phyloP scores from a whole-genome alignment of 2,888 invertebrate species.

The Tenodera sinensis region DNA sequence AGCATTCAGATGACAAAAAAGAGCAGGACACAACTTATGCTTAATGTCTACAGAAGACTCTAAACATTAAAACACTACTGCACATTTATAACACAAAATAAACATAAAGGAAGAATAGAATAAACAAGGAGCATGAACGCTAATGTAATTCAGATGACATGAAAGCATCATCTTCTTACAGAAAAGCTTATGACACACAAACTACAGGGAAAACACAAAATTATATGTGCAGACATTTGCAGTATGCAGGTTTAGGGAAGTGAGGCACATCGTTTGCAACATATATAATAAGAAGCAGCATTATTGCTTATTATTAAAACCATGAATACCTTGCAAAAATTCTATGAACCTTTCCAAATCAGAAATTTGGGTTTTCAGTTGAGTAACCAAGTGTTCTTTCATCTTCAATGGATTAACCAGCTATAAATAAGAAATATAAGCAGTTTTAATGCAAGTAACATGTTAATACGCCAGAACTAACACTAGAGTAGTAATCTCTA shows the following conservation, averaged over 20 bases:
- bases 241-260: neutral
- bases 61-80: neutral
- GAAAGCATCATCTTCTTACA: neutral
- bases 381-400: conserved; percentile 92
- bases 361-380: conserved; percentile 93
- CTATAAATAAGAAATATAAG: conserved; percentile 42
- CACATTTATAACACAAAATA: neutral
- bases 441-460: neutral
- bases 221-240: neutral
- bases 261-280: neutral
- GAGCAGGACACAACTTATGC: neutral
- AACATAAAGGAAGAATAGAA: neutral
- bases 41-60: neutral
- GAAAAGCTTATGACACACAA: neutral
- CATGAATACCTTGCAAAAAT: conserved; percentile 71
- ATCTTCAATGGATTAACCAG: conserved; percentile 91
- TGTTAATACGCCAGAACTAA: neutral
- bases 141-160: neutral
- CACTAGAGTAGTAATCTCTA: neutral
- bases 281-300: neutral
- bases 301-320: neutral
- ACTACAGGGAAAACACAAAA: neutral
- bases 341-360: conserved; percentile 97
- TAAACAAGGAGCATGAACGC: neutral
- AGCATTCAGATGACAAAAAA: neutral